Percentiles rank a stretch among this genome's conserved stretches.
Evolutionary conservation across 2,888 invertebrate species (phyloP).

Genomic region (Yponomeuta malinellus): DNA sequence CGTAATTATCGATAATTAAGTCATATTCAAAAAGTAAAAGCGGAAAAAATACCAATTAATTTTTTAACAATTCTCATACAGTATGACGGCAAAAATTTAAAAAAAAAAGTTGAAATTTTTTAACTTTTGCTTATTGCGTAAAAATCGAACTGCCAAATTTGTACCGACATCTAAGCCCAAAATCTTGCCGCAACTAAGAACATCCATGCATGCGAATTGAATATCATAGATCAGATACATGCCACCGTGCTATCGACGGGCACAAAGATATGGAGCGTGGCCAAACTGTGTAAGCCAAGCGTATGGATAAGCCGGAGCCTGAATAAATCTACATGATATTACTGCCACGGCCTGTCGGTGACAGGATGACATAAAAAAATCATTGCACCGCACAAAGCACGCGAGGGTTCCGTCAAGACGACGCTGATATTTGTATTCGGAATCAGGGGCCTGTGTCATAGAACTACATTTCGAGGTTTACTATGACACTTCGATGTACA

Average conservation of each 20-base stretch:
- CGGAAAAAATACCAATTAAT: no score
- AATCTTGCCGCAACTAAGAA: not conserved
- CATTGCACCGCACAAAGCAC: slow-evolving; percentile 10
- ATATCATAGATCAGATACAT: slow-evolving; percentile 35
- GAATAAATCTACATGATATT: slow-evolving; percentile 56
- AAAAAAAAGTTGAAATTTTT: no score
- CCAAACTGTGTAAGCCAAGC: slow-evolving; percentile 55
- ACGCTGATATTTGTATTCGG: not conserved
- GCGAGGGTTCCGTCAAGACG: slow-evolving; percentile 10
- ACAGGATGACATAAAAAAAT: slow-evolving; percentile 41
- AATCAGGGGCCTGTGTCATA: not conserved
- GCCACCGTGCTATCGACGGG: slow-evolving; percentile 42
- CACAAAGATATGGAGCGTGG: slow-evolving; percentile 50
- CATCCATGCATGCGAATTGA: slow-evolving; percentile 17
- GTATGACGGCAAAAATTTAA: no score
- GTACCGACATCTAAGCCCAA: not conserved
- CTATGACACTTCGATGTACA: no score
- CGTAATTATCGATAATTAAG: no score
- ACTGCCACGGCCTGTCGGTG: slow-evolving; percentile 37
- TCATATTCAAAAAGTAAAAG: no score
- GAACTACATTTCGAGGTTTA: not conserved
- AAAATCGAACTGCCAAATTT: not conserved
- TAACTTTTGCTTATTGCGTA: no score
- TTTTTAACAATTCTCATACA: no score
- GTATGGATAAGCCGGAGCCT: slow-evolving; percentile 58